These are phyloP conservation scores for Riparia riparia DNA, from an alignment of 2,113 vertebrate species.

Conservation along the genomic window DNA sequence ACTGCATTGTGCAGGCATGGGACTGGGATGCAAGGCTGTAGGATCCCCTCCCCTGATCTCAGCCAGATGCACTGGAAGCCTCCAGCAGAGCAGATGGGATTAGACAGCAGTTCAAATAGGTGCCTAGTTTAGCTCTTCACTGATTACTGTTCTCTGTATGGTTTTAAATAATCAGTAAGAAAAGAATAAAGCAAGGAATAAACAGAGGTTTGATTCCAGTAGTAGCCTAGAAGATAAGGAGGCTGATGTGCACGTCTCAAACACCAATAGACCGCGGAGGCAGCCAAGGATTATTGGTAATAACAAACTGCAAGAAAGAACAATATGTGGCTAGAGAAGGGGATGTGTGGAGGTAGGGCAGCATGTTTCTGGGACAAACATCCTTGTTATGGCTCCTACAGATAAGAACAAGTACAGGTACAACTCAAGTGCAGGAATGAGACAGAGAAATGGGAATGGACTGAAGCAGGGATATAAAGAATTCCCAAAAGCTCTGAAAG, in stretches of 20 bases:
- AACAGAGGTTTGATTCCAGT: not conserved
- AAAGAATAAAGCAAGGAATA: not conserved
- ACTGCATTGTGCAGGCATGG: not conserved
- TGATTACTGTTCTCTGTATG: not conserved
- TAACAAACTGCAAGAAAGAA: not conserved
- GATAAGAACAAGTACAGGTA: not conserved
- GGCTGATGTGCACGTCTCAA: not conserved
- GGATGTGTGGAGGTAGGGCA: not conserved
- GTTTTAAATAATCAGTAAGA: not conserved
- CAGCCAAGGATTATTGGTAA: not conserved
- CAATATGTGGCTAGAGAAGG: not conserved
- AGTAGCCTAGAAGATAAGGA: not conserved
- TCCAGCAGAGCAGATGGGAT: not conserved
- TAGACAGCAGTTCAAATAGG: not conserved
- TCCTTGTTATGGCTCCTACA: not conserved
- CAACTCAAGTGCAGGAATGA: not conserved
- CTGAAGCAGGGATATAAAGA: not conserved
- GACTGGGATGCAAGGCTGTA: not conserved
- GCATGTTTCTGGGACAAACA: not conserved
- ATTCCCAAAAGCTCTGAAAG: not conserved
- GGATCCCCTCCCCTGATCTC: not conserved
- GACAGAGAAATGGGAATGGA: not conserved
- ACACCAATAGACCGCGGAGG: not conserved
- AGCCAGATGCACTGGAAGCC: not conserved
- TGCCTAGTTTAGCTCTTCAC: not conserved